phyloP scores from a whole-genome alignment of 1,140 invertebrate genomes.

The Glomeris maerens region DNA sequence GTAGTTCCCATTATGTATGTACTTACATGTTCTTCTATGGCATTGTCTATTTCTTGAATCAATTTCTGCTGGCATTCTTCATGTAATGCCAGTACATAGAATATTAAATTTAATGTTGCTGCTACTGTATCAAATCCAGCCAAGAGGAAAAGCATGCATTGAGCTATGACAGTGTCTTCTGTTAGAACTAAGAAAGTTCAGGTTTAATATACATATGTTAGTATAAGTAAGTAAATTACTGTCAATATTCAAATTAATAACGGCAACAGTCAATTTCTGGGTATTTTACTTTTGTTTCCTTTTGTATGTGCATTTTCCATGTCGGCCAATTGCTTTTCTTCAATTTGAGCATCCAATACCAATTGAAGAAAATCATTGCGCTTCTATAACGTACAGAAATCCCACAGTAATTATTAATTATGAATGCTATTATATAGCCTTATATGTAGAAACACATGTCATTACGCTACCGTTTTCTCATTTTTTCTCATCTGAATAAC shows the following conservation, averaged over 20 bases:
- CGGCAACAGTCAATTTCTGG: too few species aligned
- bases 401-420: not conserved
- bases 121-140: not conserved
- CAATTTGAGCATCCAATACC: not conserved
- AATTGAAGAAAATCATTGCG: not conserved
- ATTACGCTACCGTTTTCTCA: not conserved
- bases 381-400: not conserved
- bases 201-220: not conserved
- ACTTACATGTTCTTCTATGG: not conserved
- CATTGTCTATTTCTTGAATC: not conserved
- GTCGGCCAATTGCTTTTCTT: not conserved
- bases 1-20: not conserved
- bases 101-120: not conserved
- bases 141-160: not conserved
- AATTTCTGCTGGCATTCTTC: not conserved
- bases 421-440: not conserved
- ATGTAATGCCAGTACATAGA: not conserved
- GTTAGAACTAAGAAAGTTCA: not conserved
- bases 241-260: not conserved
- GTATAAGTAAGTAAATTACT: not conserved
- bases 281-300: not conserved
- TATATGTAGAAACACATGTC: too few species aligned
- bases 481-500: not conserved
- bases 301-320: not conserved
- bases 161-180: not conserved